A percentile compares a stretch with the other conserved stretches of the same genome.
These are phyloP conservation scores for Gavia stellata DNA, from an alignment of 2,113 vertebrate genomes.

Conservation along the genomic window DNA sequence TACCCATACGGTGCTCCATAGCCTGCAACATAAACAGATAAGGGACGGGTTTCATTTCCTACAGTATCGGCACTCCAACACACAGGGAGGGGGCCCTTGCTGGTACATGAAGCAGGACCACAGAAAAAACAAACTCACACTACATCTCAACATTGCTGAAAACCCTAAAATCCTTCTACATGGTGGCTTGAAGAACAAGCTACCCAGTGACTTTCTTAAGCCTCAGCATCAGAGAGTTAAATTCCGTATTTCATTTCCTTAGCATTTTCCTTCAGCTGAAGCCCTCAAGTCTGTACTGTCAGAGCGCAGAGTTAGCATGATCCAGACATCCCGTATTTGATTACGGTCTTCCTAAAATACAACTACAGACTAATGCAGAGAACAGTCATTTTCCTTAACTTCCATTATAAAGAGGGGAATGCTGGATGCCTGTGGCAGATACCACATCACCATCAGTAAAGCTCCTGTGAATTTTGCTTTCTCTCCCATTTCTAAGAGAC, in stretches of 20 bases:
- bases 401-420: background rate
- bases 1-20: slow-evolving; percentile 95
- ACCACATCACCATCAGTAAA: background rate
- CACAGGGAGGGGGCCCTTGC: background rate
- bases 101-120: background rate
- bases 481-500: background rate
- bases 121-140: background rate
- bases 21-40: slow-evolving; percentile 74
- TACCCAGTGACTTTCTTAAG: background rate
- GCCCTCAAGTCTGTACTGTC: background rate
- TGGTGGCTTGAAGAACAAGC: background rate
- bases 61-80: background rate
- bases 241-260: background rate
- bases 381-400: background rate
- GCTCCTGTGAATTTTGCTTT: background rate
- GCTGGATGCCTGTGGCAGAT: background rate
- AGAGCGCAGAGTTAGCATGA: background rate
- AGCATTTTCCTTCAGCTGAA: background rate
- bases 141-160: background rate
- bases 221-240: background rate
- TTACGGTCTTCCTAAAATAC: background rate
- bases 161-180: background rate
- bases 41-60: background rate
- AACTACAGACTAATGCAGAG: background rate
- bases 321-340: background rate